phyloP scores from a whole-genome alignment of 2,888 invertebrate genomes.

The Ormia ochracea region DNA sequence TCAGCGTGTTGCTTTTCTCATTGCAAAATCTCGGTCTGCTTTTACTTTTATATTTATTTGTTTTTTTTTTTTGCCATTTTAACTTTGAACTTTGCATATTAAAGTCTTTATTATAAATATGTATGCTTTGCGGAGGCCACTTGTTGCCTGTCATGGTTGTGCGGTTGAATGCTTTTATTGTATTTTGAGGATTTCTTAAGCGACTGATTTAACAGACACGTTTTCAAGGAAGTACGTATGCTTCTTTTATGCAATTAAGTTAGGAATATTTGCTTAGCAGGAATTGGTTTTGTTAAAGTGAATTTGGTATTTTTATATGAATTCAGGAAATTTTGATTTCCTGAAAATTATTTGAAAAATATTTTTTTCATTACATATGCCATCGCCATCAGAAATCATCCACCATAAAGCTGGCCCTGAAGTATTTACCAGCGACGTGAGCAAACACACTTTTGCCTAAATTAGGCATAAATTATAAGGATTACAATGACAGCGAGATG shows the following conservation, averaged over 20 bases:
- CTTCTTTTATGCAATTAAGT: too few species aligned
- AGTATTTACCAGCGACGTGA: conserved; percentile 7
- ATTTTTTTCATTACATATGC: too few species aligned
- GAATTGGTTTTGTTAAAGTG: too few species aligned
- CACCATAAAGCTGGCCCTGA: not conserved
- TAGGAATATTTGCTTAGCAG: too few species aligned
- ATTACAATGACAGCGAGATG: conserved; percentile 36
- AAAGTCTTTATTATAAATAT: conserved; percentile 6
- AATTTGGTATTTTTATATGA: too few species aligned
- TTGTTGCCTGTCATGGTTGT: conserved; percentile 30
- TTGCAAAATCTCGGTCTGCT: conserved; percentile 57
- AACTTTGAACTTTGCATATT: conserved; percentile 47
- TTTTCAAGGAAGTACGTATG: too few species aligned
- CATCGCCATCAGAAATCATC: not conserved
- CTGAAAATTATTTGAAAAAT: too few species aligned
- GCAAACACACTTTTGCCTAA: conserved; percentile 37
- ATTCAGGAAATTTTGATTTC: too few species aligned
- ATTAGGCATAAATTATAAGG: conserved; percentile 46
- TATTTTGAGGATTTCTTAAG: not conserved
- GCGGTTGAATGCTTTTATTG: not conserved
- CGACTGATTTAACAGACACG: not conserved
- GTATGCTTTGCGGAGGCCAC: not conserved
- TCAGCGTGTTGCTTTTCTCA: not conserved
- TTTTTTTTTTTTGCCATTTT: conserved; percentile 10
- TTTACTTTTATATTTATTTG: conserved; percentile 52